A percentile compares a stretch with the other conserved stretches of the same genome.
These are phyloP conservation scores for Pseudomyrmex concolor DNA, from an alignment of 1,140 invertebrate genomes.

Conservation along the genomic window DNA sequence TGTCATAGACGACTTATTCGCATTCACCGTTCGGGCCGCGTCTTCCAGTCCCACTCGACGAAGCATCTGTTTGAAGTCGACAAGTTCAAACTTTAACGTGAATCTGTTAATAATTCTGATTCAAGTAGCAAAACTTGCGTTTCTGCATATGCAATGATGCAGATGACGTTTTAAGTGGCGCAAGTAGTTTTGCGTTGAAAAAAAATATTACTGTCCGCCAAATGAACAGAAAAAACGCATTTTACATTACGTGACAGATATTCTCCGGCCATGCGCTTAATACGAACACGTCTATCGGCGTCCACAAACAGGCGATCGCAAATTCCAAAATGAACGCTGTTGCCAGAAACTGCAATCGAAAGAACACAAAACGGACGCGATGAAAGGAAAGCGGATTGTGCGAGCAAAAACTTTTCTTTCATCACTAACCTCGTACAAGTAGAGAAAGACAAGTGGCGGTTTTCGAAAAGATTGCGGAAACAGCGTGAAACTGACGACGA, in stretches of 20 bases:
- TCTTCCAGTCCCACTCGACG: conserved; percentile 54
- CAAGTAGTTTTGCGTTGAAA: no score
- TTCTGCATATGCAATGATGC: no score
- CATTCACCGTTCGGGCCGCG: conserved; percentile 45
- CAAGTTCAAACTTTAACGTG: neutral
- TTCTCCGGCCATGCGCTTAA: conserved; percentile 65
- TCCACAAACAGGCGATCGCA: conserved; percentile 75
- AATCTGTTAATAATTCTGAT: neutral
- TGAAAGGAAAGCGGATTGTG: neutral
- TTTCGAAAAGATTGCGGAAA: conserved; percentile 73
- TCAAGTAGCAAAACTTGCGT: no score
- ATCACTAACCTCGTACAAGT: conserved; percentile 77
- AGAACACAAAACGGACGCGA: neutral
- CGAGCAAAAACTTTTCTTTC: neutral
- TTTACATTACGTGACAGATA: conserved; percentile 72
- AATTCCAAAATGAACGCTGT: conserved; percentile 78
- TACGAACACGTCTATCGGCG: conserved; percentile 74
- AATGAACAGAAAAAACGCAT: no score
- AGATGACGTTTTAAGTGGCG: no score
- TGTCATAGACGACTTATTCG: conserved; percentile 60
- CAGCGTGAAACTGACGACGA: conserved; percentile 66
- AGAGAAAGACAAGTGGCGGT: conserved; percentile 62
- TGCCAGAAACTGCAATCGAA: conserved; percentile 73
- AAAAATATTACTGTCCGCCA: no score
- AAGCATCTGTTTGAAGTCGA: conserved; percentile 21